These are phyloP conservation scores for Drosophila fungiperda DNA, from an alignment of 2,888 invertebrate genomes.

Conservation along the genomic window DNA sequence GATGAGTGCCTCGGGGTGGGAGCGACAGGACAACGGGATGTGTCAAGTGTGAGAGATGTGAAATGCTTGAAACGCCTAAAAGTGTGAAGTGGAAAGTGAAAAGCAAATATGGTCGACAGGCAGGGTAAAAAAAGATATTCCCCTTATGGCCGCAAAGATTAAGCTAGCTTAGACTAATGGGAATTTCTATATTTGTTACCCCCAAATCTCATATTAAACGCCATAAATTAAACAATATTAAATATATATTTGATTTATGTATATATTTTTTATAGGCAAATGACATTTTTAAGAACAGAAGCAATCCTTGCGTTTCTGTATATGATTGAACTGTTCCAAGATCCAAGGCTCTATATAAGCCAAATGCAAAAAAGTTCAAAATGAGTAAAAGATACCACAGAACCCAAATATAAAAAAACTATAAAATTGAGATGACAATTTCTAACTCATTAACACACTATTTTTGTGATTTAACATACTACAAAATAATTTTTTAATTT, in stretches of 20 bases:
- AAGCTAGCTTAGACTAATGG: not conserved
- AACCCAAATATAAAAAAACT: not conserved
- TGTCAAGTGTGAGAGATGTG: conserved; percentile 64
- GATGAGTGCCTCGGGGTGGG: conserved; percentile 39
- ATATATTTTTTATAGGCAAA: not conserved
- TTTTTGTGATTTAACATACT: not conserved
- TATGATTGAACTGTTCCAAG: not conserved
- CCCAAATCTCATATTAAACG: conserved; percentile 2
- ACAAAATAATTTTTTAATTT: not conserved
- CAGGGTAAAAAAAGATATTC: conserved; percentile 9
- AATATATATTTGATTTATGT: not conserved
- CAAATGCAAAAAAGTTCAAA: not conserved
- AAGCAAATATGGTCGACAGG: conserved; percentile 42
- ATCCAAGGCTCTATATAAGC: not conserved
- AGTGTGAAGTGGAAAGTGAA: conserved; percentile 42
- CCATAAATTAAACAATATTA: not conserved
- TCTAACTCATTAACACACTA: not conserved
- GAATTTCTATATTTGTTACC: not conserved
- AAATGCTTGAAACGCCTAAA: conserved; percentile 42
- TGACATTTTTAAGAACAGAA: not conserved
- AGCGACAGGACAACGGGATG: conserved; percentile 56
- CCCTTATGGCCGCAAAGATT: not conserved
- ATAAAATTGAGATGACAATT: not conserved
- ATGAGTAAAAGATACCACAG: no score
- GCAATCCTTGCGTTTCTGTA: not conserved